Conservation (phyloP, 2,888 invertebrate genomes). For the Slavum lentiscoides region DNA sequence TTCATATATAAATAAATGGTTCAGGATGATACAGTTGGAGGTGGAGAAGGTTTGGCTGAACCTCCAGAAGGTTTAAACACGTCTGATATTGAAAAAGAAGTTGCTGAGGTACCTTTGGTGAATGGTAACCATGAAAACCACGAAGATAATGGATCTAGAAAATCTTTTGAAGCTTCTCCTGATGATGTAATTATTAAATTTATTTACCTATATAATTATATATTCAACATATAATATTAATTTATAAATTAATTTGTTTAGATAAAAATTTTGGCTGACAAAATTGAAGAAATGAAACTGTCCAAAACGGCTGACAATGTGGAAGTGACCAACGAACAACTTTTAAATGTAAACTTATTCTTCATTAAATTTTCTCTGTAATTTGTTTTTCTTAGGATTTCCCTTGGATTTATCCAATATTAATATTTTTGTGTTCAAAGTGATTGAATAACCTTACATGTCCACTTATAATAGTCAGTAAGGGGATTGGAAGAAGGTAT, state of each 20-base stretch:
- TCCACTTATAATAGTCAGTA: neutral
- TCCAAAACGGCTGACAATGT: constrained; percentile 30
- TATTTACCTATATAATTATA: neutral
- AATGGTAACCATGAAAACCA: constrained; percentile 42
- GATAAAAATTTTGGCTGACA: constrained; percentile 24
- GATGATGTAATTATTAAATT: constrained; percentile 36
- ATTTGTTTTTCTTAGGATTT: neutral
- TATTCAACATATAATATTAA: neutral
- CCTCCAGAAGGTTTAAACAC: constrained; percentile 52
- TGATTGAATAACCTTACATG: neutral
- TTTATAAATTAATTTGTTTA: neutral
- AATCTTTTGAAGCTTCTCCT: constrained; percentile 2
- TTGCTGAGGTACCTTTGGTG: constrained; percentile 43
- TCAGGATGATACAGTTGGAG: constrained; percentile 54
- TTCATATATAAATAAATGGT: neutral
- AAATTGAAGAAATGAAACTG: constrained; percentile 47
- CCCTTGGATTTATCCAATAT: neutral
- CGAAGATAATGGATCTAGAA: neutral
- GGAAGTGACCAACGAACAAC: constrained; percentile 11
- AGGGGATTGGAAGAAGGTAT: neutral
- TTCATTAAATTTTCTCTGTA: neutral
- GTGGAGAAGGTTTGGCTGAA: constrained; percentile 57
- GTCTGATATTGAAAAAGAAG: constrained; percentile 51
- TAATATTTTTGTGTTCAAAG: neutral
- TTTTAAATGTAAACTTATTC: constrained; percentile 29